A percentile compares a stretch with the other conserved stretches of the same genome.
These are phyloP conservation scores for Dendrophyllia cribrosa DNA, from an alignment of 64 coral and sea anemone genomes.

Conservation along the genomic window DNA sequence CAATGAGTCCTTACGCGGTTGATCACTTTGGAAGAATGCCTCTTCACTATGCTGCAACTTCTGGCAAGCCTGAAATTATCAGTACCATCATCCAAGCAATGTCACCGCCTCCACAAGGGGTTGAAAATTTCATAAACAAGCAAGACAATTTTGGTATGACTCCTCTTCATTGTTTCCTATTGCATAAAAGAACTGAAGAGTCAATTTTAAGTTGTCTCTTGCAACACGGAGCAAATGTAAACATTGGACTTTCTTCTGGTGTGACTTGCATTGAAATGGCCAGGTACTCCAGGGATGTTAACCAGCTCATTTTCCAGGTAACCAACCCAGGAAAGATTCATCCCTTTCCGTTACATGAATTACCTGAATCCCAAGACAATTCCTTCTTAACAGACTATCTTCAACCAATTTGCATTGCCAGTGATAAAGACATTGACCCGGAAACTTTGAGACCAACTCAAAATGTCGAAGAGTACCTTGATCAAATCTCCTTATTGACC, in stretches of 20 bases:
- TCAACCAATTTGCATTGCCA: slow-evolving; percentile 14
- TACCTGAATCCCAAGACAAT: not conserved
- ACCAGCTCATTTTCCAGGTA: not conserved
- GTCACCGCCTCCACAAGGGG: not conserved
- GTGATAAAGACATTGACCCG: slow-evolving; percentile 4
- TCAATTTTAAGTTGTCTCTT: slow-evolving; percentile 12
- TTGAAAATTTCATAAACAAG: slow-evolving; percentile 24
- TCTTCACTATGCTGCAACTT: slow-evolving; percentile 35
- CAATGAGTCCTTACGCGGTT: not conserved
- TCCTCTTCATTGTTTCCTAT: slow-evolving; percentile 38
- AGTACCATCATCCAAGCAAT: not conserved
- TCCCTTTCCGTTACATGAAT: no score
- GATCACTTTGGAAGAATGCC: slow-evolving; percentile 45
- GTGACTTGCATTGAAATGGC: not conserved
- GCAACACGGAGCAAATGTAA: slow-evolving; percentile 21
- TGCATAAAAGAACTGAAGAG: slow-evolving; percentile 39
- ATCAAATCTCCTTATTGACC: slow-evolving; percentile 1
- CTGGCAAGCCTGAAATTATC: slow-evolving; percentile 14
- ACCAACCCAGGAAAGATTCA: not conserved
- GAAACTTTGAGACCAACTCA: slow-evolving; percentile 19
- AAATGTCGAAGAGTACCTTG: slow-evolving; percentile 32
- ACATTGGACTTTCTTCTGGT: not conserved
- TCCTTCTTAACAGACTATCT: slow-evolving; percentile 5
- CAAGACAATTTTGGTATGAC: slow-evolving; percentile 25
- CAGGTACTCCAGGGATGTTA: not conserved